Conservation (phyloP, 2,888 invertebrate genomes). For the Therioaphis trifolii region DNA sequence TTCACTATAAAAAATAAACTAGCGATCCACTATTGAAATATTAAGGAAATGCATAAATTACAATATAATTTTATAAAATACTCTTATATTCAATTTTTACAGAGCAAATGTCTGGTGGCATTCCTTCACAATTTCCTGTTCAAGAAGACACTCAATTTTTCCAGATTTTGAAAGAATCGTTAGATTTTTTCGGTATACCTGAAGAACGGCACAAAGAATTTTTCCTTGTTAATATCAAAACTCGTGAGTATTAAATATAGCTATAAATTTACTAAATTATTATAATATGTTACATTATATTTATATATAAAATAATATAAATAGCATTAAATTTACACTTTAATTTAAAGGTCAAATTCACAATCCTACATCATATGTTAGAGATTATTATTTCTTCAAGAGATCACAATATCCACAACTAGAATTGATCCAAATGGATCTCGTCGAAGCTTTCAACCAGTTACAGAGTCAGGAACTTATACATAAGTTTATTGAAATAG, state of each 20-base stretch:
- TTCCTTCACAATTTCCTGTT: slow-evolving; percentile 98
- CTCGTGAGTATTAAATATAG: slow-evolving; percentile 77
- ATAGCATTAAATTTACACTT: slow-evolving; percentile 35
- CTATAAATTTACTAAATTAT: background rate
- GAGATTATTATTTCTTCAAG: slow-evolving; percentile 95
- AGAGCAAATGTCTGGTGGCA: slow-evolving; percentile 90
- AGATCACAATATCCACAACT: slow-evolving; percentile 98
- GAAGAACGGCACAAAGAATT: slow-evolving; percentile 89
- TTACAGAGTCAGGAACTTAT: slow-evolving; percentile 90
- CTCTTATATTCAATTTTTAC: slow-evolving; percentile 22
- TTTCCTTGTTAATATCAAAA: slow-evolving; percentile 97
- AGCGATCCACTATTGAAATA: too few species aligned
- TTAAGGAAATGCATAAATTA: too few species aligned
- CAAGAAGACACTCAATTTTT: slow-evolving; percentile 97
- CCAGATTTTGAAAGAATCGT: slow-evolving; percentile 92
- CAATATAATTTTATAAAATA: background rate
- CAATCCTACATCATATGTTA: slow-evolving; percentile 92
- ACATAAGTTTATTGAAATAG: slow-evolving; percentile 96
- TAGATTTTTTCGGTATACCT: slow-evolving; percentile 97
- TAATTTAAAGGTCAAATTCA: slow-evolving; percentile 87
- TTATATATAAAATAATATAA: too few species aligned
- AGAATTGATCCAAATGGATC: slow-evolving; percentile 91
- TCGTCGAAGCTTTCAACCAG: slow-evolving; percentile 89
- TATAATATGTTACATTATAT: background rate
- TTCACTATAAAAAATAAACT: too few species aligned